phyloP scores from a whole-genome alignment of 2,888 invertebrate genomes.

The Drosophila cyrtoloma region DNA sequence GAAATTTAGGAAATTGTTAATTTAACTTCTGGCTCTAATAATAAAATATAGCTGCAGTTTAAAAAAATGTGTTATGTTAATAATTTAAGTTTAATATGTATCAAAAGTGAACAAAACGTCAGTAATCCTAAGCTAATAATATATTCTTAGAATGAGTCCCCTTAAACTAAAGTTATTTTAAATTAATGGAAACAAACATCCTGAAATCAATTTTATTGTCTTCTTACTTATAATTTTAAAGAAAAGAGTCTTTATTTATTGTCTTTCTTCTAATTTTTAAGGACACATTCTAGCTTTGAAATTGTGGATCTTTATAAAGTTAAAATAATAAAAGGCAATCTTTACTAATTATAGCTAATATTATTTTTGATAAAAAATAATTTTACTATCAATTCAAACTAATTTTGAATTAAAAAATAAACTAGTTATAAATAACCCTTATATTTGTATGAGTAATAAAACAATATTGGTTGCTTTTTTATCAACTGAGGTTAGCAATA shows the following conservation, averaged over 20 bases:
- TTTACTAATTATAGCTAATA: neutral
- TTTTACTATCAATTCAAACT: neutral
- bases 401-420: neutral
- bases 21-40: neutral
- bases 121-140: neutral
- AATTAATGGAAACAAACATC: neutral
- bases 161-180: neutral
- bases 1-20: neutral
- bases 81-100: neutral
- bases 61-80: neutral
- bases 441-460: neutral
- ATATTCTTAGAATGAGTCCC: neutral
- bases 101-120: neutral
- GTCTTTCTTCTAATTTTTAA: neutral
- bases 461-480: neutral
- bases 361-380: neutral
- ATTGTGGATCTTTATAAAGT: neutral
- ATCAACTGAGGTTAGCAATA: neutral
- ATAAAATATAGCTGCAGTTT: neutral
- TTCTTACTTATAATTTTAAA: neutral
- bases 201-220: neutral
- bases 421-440: neutral
- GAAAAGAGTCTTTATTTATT: neutral
- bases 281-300: neutral
- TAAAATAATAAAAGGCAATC: neutral